Conservation (phyloP, 2,888 invertebrate genomes). For the Leptinotarsa rubiginosa region DNA sequence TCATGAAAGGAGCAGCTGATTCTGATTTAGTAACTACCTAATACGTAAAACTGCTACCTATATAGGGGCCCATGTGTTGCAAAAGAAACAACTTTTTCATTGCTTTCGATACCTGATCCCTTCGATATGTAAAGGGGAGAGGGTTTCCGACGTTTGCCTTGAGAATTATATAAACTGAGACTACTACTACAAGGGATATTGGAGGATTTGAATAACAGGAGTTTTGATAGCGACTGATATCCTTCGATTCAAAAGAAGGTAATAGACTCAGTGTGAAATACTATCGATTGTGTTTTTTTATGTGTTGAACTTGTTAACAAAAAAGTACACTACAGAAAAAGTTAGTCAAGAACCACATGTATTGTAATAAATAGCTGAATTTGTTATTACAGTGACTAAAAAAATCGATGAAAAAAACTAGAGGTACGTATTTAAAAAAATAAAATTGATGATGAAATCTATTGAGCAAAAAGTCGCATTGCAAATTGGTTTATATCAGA, state of each 20-base stretch:
- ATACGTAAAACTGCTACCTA: constrained; percentile 46
- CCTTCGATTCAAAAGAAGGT: neutral
- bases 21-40: constrained; percentile 54
- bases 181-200: neutral
- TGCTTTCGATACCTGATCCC: constrained; percentile 57
- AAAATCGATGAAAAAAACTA: too few species aligned
- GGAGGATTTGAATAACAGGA: constrained; percentile 17
- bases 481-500: too few species aligned
- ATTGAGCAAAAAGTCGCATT: too few species aligned
- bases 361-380: too few species aligned
- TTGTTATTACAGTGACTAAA: too few species aligned
- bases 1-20: constrained; percentile 57
- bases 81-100: constrained; percentile 59
- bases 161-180: constrained; percentile 17
- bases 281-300: neutral
- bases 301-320: too few species aligned
- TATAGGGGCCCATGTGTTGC: constrained; percentile 55
- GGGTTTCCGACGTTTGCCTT: constrained; percentile 8
- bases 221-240: constrained; percentile 5
- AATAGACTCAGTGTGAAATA: constrained; percentile 2
- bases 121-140: constrained; percentile 27
- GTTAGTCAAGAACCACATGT: too few species aligned
- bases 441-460: too few species aligned
- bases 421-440: too few species aligned
- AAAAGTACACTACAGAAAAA: too few species aligned